Conservation (phyloP, 2,113 vertebrate species). For the Serilophus lunatus region DNA sequence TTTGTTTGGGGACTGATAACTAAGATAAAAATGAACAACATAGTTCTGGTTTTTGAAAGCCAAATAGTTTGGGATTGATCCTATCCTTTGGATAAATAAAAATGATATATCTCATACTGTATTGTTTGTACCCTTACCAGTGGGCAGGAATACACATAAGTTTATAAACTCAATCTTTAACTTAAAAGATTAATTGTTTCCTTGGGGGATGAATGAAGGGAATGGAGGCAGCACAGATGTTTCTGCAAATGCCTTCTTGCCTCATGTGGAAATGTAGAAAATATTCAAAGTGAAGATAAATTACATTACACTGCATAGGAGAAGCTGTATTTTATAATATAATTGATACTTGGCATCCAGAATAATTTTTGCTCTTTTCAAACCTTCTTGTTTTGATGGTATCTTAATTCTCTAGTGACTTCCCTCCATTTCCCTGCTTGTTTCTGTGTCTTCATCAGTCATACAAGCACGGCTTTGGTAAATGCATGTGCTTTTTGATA, state of each 20-base stretch:
- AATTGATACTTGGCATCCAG: neutral
- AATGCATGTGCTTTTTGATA: neutral
- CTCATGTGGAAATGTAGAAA: neutral
- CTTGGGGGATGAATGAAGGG: neutral
- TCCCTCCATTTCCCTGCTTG: neutral
- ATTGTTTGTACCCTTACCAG: neutral
- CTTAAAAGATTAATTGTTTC: neutral
- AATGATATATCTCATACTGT: neutral
- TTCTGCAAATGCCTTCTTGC: neutral
- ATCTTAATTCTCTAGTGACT: neutral
- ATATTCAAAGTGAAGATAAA: neutral
- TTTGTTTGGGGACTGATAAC: neutral
- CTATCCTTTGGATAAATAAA: neutral
- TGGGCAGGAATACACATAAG: neutral
- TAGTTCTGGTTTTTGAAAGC: neutral
- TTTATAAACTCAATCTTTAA: neutral
- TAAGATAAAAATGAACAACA: neutral
- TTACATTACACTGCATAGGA: neutral
- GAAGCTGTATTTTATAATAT: too few species aligned
- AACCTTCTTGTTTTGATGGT: neutral
- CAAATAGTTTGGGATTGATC: neutral
- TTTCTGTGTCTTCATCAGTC: neutral
- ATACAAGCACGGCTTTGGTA: neutral
- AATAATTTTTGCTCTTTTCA: neutral
- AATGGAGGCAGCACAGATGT: neutral